These are phyloP conservation scores for Athene cunicularia DNA, from an alignment of 2,113 vertebrate genomes.

Conservation along the genomic window DNA sequence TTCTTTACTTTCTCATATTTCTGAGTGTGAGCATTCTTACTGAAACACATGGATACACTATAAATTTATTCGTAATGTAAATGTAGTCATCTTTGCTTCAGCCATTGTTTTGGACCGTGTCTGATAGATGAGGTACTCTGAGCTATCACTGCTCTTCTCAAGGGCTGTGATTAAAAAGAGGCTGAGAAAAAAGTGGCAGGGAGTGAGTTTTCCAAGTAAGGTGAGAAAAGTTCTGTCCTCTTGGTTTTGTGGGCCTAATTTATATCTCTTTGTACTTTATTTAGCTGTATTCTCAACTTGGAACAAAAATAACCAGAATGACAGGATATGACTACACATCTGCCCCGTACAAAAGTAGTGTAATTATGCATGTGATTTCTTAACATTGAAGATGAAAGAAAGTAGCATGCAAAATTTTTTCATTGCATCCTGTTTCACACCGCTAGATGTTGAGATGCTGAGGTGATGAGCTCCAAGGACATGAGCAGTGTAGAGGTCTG, in stretches of 20 bases:
- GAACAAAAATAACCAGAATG: background rate
- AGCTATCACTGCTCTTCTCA: rapidly evolving
- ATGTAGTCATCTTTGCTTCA: background rate
- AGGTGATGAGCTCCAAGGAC: background rate
- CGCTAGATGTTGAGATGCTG: background rate
- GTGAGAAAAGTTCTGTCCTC: background rate
- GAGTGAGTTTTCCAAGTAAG: background rate
- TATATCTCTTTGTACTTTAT: background rate
- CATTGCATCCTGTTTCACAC: background rate
- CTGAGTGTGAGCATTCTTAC: background rate
- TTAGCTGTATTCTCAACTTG: background rate
- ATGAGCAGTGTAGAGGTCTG: background rate
- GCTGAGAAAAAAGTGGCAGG: background rate
- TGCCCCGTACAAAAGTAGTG: background rate
- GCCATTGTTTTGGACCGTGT: background rate
- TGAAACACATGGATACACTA: background rate
- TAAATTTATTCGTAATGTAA: background rate
- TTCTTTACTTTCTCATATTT: background rate
- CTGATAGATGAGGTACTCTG: background rate
- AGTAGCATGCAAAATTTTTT: background rate
- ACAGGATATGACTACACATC: background rate
- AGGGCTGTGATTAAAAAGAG: background rate
- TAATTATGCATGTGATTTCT: background rate
- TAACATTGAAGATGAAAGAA: background rate
- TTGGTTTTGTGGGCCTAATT: background rate